Base-by-base conservation (phyloP, 2,113 vertebrate species). In the Erythrocercus mccallii region DNA sequence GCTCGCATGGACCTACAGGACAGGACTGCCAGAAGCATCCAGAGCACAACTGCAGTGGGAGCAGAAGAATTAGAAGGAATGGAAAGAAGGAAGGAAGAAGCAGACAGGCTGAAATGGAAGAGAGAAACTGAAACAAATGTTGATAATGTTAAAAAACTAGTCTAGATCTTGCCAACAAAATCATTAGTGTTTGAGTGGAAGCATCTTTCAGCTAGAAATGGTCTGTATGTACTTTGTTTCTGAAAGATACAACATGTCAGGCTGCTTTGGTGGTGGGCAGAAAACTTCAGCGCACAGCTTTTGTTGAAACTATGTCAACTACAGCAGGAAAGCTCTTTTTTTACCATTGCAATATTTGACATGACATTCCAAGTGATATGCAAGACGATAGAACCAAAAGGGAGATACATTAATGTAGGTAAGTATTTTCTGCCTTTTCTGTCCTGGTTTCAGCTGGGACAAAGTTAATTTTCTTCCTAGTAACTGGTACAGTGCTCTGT, bases 1-100 rank as follows among this genome's bases (percentile, higher is more conserved):
- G 60, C n/a, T 25, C 0, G 0, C 27, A 10, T 25, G 27, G 62
- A 70, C 28, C 19, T 19, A 35, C 27, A n/a, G 44, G n/a, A 65
- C 0, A 1, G 71, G 40, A 62, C 51, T 38, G 10, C 54, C 35
- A 51, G 71, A 40, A 86, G 40, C 40, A 27, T 92, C 31, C 11
- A 14, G 62, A 88, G 42, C 45, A 30, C 64, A 58, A 3, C 1
- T 77, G 47, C 45, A 57, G 3, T 22, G n/a, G 42, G 21, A 68
- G 56, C 42, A 74, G 48, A 74, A 88, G 40, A 61, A 66, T 66
- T 58, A n/a, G 47, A 58, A 70, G 48, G 48, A 38, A 17, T n/a
- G 30, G 51, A 37, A 57, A 50, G 48, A 66, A 60, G 37, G 38
- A 60, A 64, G 51, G 31, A 62, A 50, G 37, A 23, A 65, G 64